Conservation (phyloP, 2,888 invertebrate species). For the Crossocerus cetratus region DNA sequence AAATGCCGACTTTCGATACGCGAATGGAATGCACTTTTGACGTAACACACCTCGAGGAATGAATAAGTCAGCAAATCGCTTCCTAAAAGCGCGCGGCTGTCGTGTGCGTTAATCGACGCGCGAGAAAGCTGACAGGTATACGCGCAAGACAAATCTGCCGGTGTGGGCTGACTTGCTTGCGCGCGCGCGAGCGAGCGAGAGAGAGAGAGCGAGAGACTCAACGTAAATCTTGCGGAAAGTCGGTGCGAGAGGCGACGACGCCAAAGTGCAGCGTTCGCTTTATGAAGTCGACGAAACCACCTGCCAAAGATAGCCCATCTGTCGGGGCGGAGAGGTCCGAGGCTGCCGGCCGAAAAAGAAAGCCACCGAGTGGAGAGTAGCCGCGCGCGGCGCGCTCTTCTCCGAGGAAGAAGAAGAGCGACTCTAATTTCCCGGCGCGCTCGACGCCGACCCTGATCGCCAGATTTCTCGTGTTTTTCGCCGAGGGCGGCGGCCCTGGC, state of each 20-base stretch:
- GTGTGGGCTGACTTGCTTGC: too few relatives aligned
- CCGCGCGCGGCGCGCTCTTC: too few relatives aligned
- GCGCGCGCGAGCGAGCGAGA: too few relatives aligned
- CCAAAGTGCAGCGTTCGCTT: too few relatives aligned
- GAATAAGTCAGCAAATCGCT: not conserved
- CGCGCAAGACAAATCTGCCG: not conserved
- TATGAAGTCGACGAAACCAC: too few relatives aligned
- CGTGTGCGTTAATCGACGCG: not conserved
- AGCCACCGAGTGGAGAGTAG: constrained; percentile 8
- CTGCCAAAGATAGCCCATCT: too few relatives aligned
- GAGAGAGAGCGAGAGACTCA: too few relatives aligned
- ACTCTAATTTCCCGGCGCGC: constrained; percentile 38
- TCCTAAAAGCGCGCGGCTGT: constrained; percentile 1
- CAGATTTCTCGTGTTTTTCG: constrained; percentile 69
- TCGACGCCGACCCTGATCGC: constrained; percentile 58
- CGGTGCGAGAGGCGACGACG: too few relatives aligned
- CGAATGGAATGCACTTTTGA: too few relatives aligned
- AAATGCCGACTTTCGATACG: not conserved
- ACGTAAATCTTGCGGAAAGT: too few relatives aligned
- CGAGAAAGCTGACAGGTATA: not conserved
- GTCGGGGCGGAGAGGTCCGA: not conserved
- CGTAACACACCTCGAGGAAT: not conserved
- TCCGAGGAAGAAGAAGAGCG: constrained; percentile 8
- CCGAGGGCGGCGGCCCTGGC: constrained; percentile 73
- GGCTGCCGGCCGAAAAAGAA: not conserved